Evolutionary conservation across 2,113 vertebrate species (phyloP).

Genomic region (Gambusia holbrooki): DNA sequence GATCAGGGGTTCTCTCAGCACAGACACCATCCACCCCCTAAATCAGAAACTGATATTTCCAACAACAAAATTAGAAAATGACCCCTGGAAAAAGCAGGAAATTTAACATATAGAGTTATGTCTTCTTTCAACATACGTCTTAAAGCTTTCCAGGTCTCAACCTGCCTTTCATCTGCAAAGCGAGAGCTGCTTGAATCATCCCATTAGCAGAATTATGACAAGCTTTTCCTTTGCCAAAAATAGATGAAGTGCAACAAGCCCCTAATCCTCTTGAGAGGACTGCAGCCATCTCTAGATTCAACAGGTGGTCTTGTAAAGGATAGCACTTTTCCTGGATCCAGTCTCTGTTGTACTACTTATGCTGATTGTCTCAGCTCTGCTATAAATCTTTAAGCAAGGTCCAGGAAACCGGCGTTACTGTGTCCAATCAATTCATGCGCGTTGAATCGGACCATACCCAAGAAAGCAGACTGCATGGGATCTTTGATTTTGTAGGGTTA

Average conservation of each 20-base stretch:
- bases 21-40: neutral
- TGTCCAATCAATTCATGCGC: conserved; percentile 52
- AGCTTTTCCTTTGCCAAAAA: conserved; percentile 43
- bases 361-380: conserved; percentile 57
- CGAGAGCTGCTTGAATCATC: conserved; percentile 15
- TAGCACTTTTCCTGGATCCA: conserved; percentile 51
- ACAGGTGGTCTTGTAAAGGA: conserved; percentile 67
- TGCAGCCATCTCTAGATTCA: conserved; percentile 42
- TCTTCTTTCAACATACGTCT: neutral
- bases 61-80: neutral
- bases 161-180: conserved; percentile 2
- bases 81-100: neutral
- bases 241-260: conserved; percentile 49
- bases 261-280: conserved; percentile 56
- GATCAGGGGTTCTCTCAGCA: conserved; percentile 1
- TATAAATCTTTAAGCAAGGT: conserved; percentile 48
- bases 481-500: neutral
- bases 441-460: conserved; percentile 22
- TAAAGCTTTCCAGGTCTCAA: neutral
- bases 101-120: neutral
- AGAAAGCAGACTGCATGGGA: conserved; percentile 9
- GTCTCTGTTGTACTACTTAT: conserved; percentile 45
- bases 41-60: neutral
- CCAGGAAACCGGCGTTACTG: conserved; percentile 46
- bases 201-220: conserved; percentile 47